phyloP scores from a whole-genome alignment of 2,888 invertebrate species.

The Muscina levida region DNA sequence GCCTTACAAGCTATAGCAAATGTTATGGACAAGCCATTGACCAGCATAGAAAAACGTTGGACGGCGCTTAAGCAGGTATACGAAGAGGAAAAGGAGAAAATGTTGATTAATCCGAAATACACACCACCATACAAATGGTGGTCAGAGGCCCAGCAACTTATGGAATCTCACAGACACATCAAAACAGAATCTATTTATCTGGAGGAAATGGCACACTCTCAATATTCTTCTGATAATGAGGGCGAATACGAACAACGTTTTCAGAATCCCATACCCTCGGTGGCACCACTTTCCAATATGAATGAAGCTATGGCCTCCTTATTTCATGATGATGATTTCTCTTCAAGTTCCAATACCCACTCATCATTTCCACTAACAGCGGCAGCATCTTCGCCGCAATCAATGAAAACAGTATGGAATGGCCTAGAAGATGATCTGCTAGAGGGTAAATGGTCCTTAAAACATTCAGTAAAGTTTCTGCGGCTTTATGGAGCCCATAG shows the following conservation, averaged over 20 bases:
- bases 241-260: slow-evolving; percentile 52
- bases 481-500: slow-evolving; percentile 71
- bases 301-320: slow-evolving; percentile 49
- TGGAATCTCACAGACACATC: slow-evolving; percentile 41
- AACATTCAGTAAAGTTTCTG: slow-evolving; percentile 70
- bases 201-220: slow-evolving; percentile 9
- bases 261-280: slow-evolving; percentile 60
- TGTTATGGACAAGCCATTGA: slow-evolving; percentile 64
- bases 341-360: slow-evolving; percentile 23
- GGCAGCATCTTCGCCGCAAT: neutral
- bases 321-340: slow-evolving; percentile 36
- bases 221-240: slow-evolving; percentile 15
- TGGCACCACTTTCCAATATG: slow-evolving; percentile 49
- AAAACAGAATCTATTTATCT: slow-evolving; percentile 49
- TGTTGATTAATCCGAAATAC: slow-evolving; percentile 50
- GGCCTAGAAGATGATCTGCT: slow-evolving; percentile 70
- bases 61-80: slow-evolving; percentile 64
- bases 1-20: slow-evolving; percentile 63
- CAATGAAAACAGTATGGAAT: slow-evolving; percentile 68
- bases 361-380: slow-evolving; percentile 29
- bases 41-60: slow-evolving; percentile 66
- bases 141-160: slow-evolving; percentile 41
- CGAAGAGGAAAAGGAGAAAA: slow-evolving; percentile 62
- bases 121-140: slow-evolving; percentile 68
- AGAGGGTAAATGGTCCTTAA: slow-evolving; percentile 72